Percentiles rank a stretch among this genome's conserved stretches.
Evolutionary conservation across 2,888 invertebrate genomes (phyloP).

Genomic region (Drosophila neonasuta): DNA sequence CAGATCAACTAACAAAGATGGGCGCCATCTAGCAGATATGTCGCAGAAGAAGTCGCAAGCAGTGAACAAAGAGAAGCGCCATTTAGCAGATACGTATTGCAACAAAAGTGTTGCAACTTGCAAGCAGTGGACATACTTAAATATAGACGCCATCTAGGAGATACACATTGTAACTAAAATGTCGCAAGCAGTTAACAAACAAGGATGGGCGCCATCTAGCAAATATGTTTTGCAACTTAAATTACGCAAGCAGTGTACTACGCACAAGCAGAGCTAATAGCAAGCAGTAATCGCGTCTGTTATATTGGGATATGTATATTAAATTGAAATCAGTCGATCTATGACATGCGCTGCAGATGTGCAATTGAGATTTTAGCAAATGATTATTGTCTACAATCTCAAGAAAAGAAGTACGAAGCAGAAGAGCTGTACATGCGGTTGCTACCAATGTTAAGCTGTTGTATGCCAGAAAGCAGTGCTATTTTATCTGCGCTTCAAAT

Average conservation of each 20-base stretch:
- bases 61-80: not conserved
- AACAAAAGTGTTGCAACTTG: too few species aligned
- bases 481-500: not conserved
- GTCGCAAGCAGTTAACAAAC: too few species aligned
- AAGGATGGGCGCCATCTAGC: too few species aligned
- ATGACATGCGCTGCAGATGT: not conserved
- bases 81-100: not conserved
- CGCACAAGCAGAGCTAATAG: not conserved
- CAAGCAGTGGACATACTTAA: too few species aligned
- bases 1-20: not conserved
- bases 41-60: too few species aligned
- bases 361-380: not conserved
- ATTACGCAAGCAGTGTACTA: too few species aligned
- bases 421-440: not conserved
- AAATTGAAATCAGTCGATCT: too few species aligned
- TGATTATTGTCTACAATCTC: not conserved
- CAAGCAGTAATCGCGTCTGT: not conserved
- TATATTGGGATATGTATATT: too few species aligned
- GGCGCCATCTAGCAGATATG: not conserved
- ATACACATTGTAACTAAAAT: too few species aligned
- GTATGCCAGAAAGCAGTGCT: not conserved
- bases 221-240: too few species aligned
- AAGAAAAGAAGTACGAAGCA: not conserved
- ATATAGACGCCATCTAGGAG: too few species aligned
- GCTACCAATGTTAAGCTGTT: not conserved